Base-by-base conservation (phyloP, 2,113 vertebrate genomes). In the Equus quagga region DNA sequence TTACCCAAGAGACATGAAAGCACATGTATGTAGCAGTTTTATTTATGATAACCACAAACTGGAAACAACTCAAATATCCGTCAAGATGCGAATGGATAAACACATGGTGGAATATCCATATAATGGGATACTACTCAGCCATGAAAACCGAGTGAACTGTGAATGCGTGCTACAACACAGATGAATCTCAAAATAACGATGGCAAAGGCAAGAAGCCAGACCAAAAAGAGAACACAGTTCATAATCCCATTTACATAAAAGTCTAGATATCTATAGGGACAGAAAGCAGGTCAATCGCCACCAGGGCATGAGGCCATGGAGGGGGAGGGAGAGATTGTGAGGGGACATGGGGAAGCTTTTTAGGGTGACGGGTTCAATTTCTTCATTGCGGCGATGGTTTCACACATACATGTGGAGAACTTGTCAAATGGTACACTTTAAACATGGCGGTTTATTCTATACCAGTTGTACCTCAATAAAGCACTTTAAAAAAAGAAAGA, bases 341-440 rank as follows among this genome's bases (percentile, higher is more conserved):
- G 2, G 51, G 64, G 21, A 9, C 51, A 2, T 1, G 24, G 11
- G 65, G 65, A 6, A 2, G 14, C 6, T 24, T n/a, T 24, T n/a
- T 56, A 5, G 65, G 51, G 51, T 62, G 65, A 11, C 6, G 28
- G 17, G 13, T 8, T 56, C 24, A 14, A 15, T 41, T 28, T n/a
- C 46, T 8, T 11, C 28, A 3, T 3, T 1, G 31, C 24, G 60
- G 15, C 5, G 49, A 36, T 5, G 12, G 24, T 2, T 31, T 46
- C 69, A 8, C 0, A 13, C 0, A 3, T 8, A 15, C 15, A 6
- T 5, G 9, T 1, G 51, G 33, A 19, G 19, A 8, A 21, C 41
- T 41, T 8, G 6, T 21, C 36, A 4, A 58, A 6, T 3, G 18
- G 5, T n/a, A 2, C 13, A 2, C 60, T 26, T 56, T 13, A n/a